These are phyloP conservation scores for Poeciliopsis gracilis DNA, from an alignment of 2,797 vertebrate species.

Conservation along the genomic window DNA sequence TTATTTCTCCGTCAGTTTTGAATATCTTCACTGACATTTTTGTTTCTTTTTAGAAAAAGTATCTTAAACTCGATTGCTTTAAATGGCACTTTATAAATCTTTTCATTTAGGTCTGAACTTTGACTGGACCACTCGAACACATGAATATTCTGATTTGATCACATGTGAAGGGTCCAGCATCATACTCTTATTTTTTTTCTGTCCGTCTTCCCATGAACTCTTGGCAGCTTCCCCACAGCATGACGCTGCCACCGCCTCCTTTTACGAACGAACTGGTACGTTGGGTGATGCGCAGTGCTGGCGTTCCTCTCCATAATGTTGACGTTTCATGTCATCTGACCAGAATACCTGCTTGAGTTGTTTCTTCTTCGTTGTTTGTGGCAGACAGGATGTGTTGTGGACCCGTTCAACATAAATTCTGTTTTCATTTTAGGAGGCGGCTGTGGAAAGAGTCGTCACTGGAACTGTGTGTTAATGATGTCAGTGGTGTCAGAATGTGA, in stretches of 20 bases:
- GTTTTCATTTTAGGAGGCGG: background rate
- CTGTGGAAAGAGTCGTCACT: background rate
- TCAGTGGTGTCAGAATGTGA: background rate
- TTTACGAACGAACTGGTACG: too few relatives aligned
- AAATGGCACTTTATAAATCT: background rate
- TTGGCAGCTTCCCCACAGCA: background rate
- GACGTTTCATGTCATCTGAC: background rate
- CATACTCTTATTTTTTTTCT: background rate
- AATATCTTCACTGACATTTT: background rate
- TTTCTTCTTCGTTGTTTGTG: background rate
- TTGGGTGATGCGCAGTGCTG: background rate
- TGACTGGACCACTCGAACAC: background rate
- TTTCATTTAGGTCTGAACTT: background rate
- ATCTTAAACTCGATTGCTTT: background rate
- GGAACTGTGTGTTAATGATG: background rate
- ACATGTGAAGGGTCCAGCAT: background rate
- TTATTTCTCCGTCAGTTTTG: background rate
- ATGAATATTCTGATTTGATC: background rate
- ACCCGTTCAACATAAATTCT: background rate
- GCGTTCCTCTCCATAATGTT: background rate
- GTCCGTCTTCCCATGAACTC: background rate
- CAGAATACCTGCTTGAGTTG: background rate
- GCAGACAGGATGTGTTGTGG: background rate
- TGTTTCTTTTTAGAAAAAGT: background rate
- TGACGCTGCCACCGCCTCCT: background rate